Evolutionary conservation across 2,888 invertebrate species (phyloP).

Genomic region (Pristionchus arcanus): DNA sequence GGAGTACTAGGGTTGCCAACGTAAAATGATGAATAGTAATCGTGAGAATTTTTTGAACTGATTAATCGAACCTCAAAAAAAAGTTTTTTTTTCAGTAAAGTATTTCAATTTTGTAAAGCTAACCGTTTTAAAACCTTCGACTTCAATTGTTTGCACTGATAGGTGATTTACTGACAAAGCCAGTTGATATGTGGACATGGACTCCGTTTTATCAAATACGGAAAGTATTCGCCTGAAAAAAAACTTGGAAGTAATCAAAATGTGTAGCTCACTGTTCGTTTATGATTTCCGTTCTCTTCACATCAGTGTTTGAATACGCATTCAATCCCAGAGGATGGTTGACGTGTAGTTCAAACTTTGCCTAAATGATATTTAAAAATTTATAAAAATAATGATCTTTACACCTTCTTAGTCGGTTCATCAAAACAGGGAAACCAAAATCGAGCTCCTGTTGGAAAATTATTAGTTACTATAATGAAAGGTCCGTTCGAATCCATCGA

Average conservation of each 20-base stretch:
- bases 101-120: background rate
- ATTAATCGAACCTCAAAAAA: background rate
- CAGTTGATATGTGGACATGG: background rate
- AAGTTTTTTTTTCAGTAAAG: background rate
- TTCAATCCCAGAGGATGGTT: background rate
- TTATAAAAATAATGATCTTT: background rate
- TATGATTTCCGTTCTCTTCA: background rate
- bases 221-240: background rate
- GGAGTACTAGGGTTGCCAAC: background rate
- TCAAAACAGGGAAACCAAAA: slow-evolving; percentile 35
- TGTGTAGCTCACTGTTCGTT: background rate
- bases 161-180: background rate
- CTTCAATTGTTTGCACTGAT: background rate
- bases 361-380: background rate
- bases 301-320: slow-evolving; percentile 17
- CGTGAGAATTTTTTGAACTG: background rate
- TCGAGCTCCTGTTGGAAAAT: slow-evolving; percentile 22
- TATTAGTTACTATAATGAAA: background rate
- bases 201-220: background rate
- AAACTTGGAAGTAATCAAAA: background rate
- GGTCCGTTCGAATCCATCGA: background rate
- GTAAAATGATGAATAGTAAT: background rate
- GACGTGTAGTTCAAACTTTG: background rate
- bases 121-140: background rate
- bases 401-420: background rate